Conservation (phyloP, 2,113 vertebrate species). For the Paradisaea rubra region DNA sequence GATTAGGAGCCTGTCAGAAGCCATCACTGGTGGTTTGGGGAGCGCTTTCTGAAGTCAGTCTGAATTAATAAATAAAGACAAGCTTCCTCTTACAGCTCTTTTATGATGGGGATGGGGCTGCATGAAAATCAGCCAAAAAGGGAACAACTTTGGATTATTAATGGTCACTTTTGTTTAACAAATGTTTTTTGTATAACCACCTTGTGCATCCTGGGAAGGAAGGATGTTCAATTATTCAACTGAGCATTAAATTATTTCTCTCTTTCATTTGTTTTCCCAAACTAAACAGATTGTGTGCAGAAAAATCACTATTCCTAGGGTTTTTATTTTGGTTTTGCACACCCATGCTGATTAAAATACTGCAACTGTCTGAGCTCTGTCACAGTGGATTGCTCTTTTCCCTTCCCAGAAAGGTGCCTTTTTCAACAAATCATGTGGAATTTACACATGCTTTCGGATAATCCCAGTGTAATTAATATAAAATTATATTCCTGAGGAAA, state of each 20-base stretch:
- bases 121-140: slow-evolving; percentile 59
- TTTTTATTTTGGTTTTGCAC: not conserved
- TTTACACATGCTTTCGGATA: not conserved
- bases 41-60: slow-evolving; percentile 51
- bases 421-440: not conserved
- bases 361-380: not conserved
- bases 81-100: slow-evolving; percentile 54
- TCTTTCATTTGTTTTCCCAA: slow-evolving; percentile 45
- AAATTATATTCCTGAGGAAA: not conserved
- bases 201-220: slow-evolving; percentile 34
- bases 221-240: slow-evolving; percentile 50
- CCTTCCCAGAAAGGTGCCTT: not conserved
- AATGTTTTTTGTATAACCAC: slow-evolving; percentile 55
- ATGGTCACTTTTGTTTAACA: slow-evolving; percentile 66
- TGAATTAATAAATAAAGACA: slow-evolving; percentile 61
- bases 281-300: not conserved
- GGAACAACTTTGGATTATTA: slow-evolving; percentile 60
- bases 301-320: not conserved
- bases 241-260: slow-evolving; percentile 48
- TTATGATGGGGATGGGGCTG: slow-evolving; percentile 45
- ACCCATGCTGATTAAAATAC: not conserved
- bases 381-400: not conserved
- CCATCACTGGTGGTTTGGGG: slow-evolving; percentile 29
- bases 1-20: slow-evolving; percentile 58
- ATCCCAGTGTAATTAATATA: not conserved